Evolutionary conservation across 2,113 vertebrate species (phyloP).

Genomic region (Glaucidium brasilianum): DNA sequence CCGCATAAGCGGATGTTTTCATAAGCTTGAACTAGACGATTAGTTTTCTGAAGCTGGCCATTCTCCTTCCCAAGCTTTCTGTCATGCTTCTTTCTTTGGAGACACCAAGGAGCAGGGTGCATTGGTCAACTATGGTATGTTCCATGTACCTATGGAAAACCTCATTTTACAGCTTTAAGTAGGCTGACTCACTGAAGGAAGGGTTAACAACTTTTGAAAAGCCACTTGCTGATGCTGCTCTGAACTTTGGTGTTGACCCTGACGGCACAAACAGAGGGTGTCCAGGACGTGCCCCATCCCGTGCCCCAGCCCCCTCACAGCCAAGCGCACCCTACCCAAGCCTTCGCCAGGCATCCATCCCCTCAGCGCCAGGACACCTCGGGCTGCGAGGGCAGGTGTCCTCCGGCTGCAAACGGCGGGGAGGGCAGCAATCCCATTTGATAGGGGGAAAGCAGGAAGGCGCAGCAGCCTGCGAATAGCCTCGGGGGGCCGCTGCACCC

Average conservation of each 20-base stretch:
- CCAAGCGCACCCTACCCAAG: neutral
- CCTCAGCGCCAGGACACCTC: accelerated
- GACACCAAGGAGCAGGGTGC: neutral
- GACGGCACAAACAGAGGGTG: neutral
- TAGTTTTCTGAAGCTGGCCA: neutral
- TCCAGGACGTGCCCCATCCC: accelerated
- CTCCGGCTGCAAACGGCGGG: accelerated
- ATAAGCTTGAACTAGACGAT: neutral
- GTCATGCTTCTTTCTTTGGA: neutral
- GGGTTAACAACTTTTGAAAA: neutral
- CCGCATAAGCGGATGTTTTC: neutral
- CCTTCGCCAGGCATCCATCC: neutral
- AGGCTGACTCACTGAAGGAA: neutral
- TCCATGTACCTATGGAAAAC: neutral
- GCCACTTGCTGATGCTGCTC: neutral
- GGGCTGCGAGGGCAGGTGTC: too few species aligned
- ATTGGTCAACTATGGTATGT: neutral
- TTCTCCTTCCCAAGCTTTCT: neutral
- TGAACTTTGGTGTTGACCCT: neutral
- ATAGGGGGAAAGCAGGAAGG: neutral
- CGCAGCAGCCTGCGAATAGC: neutral
- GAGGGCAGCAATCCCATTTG: neutral
- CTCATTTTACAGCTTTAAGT: neutral
- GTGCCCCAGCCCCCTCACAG: neutral
- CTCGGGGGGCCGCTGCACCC: neutral